Evolutionary conservation across 2,888 invertebrate genomes (phyloP).

Genomic region (Atethmia centrago): DNA sequence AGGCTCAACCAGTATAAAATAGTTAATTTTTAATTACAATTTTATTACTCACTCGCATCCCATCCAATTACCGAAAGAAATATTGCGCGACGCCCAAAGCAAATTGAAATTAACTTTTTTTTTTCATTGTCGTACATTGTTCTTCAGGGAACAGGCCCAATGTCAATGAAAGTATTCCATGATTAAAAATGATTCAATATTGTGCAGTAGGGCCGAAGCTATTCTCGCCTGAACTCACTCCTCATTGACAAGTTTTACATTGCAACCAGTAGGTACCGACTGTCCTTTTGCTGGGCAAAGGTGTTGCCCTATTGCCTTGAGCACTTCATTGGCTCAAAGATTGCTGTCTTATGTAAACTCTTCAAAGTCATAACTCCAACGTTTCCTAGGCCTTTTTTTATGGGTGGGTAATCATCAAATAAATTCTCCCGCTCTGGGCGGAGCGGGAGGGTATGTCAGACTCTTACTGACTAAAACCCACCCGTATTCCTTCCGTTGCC

Average conservation of each 20-base stretch:
- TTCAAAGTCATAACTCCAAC: not conserved
- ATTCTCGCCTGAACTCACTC: not conserved
- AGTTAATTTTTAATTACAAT: conserved; percentile 90
- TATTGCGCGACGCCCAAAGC: conserved; percentile 76
- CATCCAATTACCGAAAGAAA: conserved; percentile 88
- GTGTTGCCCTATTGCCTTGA: not conserved
- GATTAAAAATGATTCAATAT: not conserved
- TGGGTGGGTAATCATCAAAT: too few species aligned
- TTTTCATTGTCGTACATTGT: conserved; percentile 2
- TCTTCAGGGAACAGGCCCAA: conserved; percentile 15
- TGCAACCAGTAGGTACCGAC: not conserved
- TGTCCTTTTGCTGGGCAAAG: too few species aligned
- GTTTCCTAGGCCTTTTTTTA: too few species aligned
- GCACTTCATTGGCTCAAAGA: not conserved
- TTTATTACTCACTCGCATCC: conserved; percentile 88
- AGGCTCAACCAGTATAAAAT: conserved; percentile 84
- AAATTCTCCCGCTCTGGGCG: too few species aligned
- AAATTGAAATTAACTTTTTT: conserved; percentile 74
- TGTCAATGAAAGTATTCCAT: not conserved
- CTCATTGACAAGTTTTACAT: not conserved
- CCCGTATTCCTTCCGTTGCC: too few species aligned
- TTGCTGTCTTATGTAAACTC: too few species aligned
- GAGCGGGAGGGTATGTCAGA: too few species aligned
- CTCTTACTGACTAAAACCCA: too few species aligned
- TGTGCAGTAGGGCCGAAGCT: not conserved